phyloP scores from a whole-genome alignment of 2,113 vertebrate genomes.

The Phainopepla nitens region DNA sequence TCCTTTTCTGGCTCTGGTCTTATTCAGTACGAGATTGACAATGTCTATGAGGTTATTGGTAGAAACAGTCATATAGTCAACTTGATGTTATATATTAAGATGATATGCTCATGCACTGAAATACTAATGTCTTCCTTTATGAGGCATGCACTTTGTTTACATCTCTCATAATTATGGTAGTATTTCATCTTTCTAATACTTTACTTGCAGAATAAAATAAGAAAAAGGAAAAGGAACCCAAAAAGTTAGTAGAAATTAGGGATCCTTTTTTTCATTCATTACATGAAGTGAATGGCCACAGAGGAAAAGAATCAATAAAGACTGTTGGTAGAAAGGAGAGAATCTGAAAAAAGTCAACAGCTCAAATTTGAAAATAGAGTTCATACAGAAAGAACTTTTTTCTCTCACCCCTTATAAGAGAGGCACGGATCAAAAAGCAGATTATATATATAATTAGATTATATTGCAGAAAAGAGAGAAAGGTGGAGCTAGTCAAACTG shows the following conservation, averaged over 20 bases:
- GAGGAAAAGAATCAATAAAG: neutral
- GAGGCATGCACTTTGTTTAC: neutral
- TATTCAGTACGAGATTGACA: neutral
- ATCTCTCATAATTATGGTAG: neutral
- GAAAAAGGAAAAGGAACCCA: rapidly evolving
- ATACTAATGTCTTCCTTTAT: neutral
- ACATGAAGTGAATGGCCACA: neutral
- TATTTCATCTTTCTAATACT: neutral
- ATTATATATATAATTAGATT: neutral
- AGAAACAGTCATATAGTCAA: neutral
- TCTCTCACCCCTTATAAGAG: neutral
- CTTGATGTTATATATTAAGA: neutral
- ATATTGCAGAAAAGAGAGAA: neutral
- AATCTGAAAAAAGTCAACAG: neutral
- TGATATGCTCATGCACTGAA: neutral
- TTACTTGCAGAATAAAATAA: neutral
- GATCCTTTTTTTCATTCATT: neutral
- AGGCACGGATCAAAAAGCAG: neutral
- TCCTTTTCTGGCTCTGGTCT: neutral
- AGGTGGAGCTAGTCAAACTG: neutral
- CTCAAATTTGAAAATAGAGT: neutral
- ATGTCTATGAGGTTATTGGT: neutral
- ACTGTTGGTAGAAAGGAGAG: neutral
- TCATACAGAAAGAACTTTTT: neutral
- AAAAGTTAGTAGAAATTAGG: neutral